phyloP scores from a whole-genome alignment of 2,888 invertebrate genomes.

The Tuta absoluta region DNA sequence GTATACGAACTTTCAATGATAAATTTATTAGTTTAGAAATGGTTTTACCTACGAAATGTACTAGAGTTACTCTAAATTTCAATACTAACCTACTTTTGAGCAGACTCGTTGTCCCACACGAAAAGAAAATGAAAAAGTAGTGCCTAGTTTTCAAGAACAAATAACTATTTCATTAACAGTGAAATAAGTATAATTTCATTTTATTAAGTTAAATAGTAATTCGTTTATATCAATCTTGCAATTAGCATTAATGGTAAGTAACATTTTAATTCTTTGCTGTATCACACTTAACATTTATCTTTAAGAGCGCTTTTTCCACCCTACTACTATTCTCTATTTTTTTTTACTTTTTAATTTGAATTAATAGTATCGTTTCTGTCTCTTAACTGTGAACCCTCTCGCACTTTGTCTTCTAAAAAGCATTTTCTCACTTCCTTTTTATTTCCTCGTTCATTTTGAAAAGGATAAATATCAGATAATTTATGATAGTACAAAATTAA shows the following conservation, averaged over 20 bases:
- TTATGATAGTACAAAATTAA: background rate
- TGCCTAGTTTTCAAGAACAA: too few species aligned
- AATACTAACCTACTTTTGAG: too few species aligned
- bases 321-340: background rate
- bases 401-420: slow-evolving; percentile 4
- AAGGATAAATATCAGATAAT: background rate
- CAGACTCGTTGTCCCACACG: too few species aligned
- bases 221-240: too few species aligned
- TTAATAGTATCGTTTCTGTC: slow-evolving; percentile 6
- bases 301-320: background rate
- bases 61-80: too few species aligned
- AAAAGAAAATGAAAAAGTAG: too few species aligned
- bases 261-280: slow-evolving; percentile 1
- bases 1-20: too few species aligned
- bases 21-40: too few species aligned
- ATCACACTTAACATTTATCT: background rate
- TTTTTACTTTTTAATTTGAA: slow-evolving; percentile 1
- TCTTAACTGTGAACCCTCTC: slow-evolving; percentile 7
- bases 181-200: too few species aligned
- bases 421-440: background rate
- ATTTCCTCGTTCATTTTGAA: background rate
- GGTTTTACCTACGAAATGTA: too few species aligned
- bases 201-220: too few species aligned
- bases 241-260: background rate
- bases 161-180: too few species aligned